These are phyloP conservation scores for Muntiacus reevesi DNA, from an alignment of 2,113 vertebrate species.

Conservation along the genomic window DNA sequence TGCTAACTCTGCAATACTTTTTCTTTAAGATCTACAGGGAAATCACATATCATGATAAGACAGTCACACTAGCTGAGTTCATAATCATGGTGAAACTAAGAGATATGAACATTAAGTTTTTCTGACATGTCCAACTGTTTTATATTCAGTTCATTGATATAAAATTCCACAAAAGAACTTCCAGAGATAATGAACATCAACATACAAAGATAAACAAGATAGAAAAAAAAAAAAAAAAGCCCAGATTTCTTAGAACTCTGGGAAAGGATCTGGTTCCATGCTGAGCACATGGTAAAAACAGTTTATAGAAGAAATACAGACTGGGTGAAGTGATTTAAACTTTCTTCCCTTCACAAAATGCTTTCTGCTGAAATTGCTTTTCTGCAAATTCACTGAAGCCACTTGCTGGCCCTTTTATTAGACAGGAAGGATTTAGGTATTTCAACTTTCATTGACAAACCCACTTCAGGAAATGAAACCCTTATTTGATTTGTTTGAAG, in stretches of 20 bases:
- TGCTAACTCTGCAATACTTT: not conserved
- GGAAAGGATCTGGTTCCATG: not conserved
- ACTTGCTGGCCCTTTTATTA: constrained; percentile 64
- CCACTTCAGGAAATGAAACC: constrained; percentile 72
- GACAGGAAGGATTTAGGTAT: constrained; percentile 70
- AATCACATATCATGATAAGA: not conserved
- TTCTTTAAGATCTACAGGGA: not conserved
- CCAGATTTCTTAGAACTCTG: not conserved
- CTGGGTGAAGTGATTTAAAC: constrained; percentile 49
- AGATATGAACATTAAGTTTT: not conserved
- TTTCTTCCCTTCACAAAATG: constrained; percentile 54
- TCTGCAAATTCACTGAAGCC: constrained; percentile 49
- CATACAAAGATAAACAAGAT: not conserved
- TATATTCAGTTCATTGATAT: not conserved
- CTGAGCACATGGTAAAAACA: not conserved
- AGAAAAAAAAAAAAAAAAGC: not conserved
- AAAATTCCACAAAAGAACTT: constrained; percentile 3
- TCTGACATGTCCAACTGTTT: not conserved
- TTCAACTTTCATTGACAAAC: constrained; percentile 70
- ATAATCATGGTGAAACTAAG: constrained; percentile 7
- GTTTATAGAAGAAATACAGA: not conserved
- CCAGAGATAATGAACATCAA: not conserved
- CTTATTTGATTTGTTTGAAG: constrained; percentile 73
- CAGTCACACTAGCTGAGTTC: not conserved
- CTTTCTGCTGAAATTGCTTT: constrained; percentile 70